Evolutionary conservation across 2,888 invertebrate species (phyloP), one percentile per base, ranked within the genome.

Genomic region (Harpalus rubripes): DNA sequence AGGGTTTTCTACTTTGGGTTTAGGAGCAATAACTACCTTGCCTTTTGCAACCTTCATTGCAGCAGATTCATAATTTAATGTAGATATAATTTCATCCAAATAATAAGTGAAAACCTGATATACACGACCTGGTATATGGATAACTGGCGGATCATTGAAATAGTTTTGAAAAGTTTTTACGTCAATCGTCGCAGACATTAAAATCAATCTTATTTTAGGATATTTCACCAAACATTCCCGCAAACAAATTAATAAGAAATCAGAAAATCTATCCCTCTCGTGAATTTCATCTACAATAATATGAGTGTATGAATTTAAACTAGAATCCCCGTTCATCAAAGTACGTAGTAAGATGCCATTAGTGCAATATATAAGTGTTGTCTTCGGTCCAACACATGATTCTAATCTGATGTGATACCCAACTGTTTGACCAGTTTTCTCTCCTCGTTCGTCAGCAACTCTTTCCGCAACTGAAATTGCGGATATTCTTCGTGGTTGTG

Each of bases 121-220:
- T 74, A 94, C 91, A 44, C 95, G 94, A 0, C 97, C 98, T 56
- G 96, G 95, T 83, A 98, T 95, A 32, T 5, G 86, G 44, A 98
- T 92, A 22, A 97, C 94, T 0, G 96, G 95, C 87, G 96, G 96
- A 88, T 94, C 94, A 89, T 94, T 94, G 91, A 99, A 99, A 91
- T 98, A 99, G 56, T 94, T 93, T 74, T 95, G 92, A 91, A 98
- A 97, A 86, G 97, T 93, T 85, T 94, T 93, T 65, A 96, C 94
- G 89, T 99, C 97, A 90, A 98, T 94, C 0, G 98, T 97, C 10
- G 99, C 99, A 2, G 98, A 98, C 98, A 99, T 99, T 65, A 99
- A 93, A 72, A 99, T 93, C 0, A 99, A 91, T 88, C 95, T 95
- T 18, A 98, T 92, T 85, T 96, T 93, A 86, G 94, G 94, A 89